phyloP scores from a whole-genome alignment of 2,888 invertebrate species.

The Melanotus villosus region DNA sequence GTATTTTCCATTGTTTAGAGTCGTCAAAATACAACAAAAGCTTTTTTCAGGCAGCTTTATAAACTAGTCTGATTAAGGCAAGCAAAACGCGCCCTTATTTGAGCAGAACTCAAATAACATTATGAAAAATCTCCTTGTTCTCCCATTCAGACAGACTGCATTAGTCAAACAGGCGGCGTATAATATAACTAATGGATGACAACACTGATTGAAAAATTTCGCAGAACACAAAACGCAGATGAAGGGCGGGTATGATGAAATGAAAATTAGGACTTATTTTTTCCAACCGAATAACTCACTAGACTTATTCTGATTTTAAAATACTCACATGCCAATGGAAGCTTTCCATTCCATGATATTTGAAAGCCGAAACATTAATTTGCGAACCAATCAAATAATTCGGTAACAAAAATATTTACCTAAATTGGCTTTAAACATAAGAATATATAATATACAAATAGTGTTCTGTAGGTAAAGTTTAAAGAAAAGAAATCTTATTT shows the following conservation, averaged over 20 bases:
- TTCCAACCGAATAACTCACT: constrained; percentile 21
- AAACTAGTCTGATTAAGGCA: constrained; percentile 68
- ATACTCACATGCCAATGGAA: too few relatives aligned
- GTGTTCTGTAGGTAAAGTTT: too few relatives aligned
- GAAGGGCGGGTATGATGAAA: constrained; percentile 65
- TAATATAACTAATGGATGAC: constrained; percentile 69
- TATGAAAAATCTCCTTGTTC: constrained; percentile 65
- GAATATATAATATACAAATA: too few relatives aligned
- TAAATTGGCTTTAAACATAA: too few relatives aligned
- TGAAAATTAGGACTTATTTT: constrained; percentile 55
- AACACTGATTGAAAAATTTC: constrained; percentile 68
- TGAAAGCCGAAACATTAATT: too few relatives aligned
- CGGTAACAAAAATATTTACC: too few relatives aligned
- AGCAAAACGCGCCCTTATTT: constrained; percentile 66
- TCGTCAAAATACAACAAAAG: constrained; percentile 67
- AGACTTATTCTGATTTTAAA: too few relatives aligned
- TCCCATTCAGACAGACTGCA: constrained; percentile 64
- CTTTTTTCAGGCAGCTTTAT: constrained; percentile 64
- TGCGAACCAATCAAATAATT: too few relatives aligned
- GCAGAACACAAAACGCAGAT: constrained; percentile 65
- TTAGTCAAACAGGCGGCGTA: constrained; percentile 65
- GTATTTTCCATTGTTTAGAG: constrained; percentile 64
- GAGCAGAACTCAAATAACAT: constrained; percentile 62
- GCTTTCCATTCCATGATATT: too few relatives aligned
- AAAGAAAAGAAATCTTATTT: too few relatives aligned